phyloP scores from a whole-genome alignment of 2,888 invertebrate species.

The Watsonalla cultraria region DNA sequence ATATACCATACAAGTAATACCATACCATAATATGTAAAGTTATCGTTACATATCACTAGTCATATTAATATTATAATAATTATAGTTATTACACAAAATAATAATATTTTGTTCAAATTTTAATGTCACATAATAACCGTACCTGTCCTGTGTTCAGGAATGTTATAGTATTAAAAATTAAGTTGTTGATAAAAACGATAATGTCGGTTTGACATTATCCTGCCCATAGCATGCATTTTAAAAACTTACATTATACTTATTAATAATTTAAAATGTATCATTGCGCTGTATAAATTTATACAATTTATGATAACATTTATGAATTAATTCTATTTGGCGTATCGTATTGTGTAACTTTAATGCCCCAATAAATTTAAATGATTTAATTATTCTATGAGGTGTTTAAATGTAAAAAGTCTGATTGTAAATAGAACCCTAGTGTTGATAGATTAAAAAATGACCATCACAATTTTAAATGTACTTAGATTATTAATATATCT shows the following conservation, averaged over 20 bases:
- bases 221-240: not conserved
- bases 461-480: constrained; percentile 48
- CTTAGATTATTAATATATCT: constrained; percentile 20
- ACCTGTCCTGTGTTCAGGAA: constrained; percentile 77
- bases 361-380: constrained; percentile 3
- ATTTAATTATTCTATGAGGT: constrained; percentile 10
- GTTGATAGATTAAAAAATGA: constrained; percentile 27
- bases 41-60: constrained; percentile 77
- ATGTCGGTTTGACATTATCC: not conserved
- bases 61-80: constrained; percentile 45
- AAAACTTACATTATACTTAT: not conserved
- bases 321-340: not conserved
- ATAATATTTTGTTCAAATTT: constrained; percentile 39
- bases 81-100: constrained; percentile 29
- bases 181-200: constrained; percentile 9
- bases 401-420: constrained; percentile 58
- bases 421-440: constrained; percentile 56
- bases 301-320: not conserved
- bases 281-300: not conserved
- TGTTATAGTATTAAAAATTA: constrained; percentile 42
- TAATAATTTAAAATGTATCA: not conserved
- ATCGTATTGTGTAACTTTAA: not conserved
- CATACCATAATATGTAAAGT: constrained; percentile 53
- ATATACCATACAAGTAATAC: not conserved
- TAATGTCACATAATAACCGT: constrained; percentile 58